A percentile compares a stretch with the other conserved stretches of the same genome.
Evolutionary conservation across 2,113 vertebrate species (phyloP).

Genomic region (Aphyosemion australe): DNA sequence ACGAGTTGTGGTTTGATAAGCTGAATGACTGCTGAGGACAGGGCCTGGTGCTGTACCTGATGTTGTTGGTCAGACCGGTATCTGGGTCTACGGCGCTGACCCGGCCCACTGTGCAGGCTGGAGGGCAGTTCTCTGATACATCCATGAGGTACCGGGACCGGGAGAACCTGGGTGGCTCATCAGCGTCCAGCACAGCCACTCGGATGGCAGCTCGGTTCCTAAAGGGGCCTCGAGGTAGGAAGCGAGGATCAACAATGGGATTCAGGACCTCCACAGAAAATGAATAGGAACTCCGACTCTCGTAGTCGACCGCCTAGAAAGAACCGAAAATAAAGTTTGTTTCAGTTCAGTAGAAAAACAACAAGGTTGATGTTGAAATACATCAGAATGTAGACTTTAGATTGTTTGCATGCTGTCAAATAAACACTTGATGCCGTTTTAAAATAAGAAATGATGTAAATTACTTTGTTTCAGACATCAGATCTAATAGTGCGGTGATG

Average conservation of each 20-base stretch:
- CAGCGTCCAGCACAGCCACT: constrained; percentile 86
- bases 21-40: too few species aligned
- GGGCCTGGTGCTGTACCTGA: constrained; percentile 78
- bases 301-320: constrained; percentile 86
- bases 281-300: constrained; percentile 85
- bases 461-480: constrained; percentile 24
- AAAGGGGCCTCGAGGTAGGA: constrained; percentile 87
- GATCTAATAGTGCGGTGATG: constrained; percentile 18
- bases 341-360: neutral
- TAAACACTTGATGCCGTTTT: constrained; percentile 16
- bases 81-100: constrained; percentile 87
- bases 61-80: constrained; percentile 83
- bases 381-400: neutral
- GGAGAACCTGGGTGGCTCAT: constrained; percentile 87
- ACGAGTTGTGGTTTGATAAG: too few species aligned
- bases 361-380: neutral
- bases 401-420: constrained; percentile 29
- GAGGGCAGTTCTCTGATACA: constrained; percentile 87
- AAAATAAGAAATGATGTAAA: constrained; percentile 39
- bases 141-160: constrained; percentile 82
- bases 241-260: constrained; percentile 87
- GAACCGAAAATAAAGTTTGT: neutral
- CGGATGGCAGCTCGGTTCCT: constrained; percentile 86
- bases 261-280: constrained; percentile 91
- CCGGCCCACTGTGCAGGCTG: constrained; percentile 79